These are phyloP conservation scores for Phaedon cochleariae DNA, from an alignment of 2,888 invertebrate species.

Conservation along the genomic window DNA sequence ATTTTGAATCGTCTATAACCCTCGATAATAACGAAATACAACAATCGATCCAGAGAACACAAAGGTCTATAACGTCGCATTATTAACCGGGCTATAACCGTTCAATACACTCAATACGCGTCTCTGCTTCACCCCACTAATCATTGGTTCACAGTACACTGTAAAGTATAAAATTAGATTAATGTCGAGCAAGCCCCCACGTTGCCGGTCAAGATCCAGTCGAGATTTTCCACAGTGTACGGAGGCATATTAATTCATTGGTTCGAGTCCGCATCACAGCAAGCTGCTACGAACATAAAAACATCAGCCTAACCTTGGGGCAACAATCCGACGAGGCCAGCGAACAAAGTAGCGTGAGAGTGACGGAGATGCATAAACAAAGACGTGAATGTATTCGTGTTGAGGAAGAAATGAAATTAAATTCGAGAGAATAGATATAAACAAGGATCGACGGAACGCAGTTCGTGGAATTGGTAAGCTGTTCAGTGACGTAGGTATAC, in stretches of 20 bases:
- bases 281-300: constrained; percentile 52
- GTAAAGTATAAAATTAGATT: constrained; percentile 32
- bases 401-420: not conserved
- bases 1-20: too few species aligned
- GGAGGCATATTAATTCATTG: constrained; percentile 53
- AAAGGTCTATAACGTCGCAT: constrained; percentile 5
- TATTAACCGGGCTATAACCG: constrained; percentile 34
- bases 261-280: constrained; percentile 51
- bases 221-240: constrained; percentile 48
- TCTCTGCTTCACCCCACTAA: constrained; percentile 50
- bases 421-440: not conserved
- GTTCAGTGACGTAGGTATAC: constrained; percentile 30
- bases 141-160: constrained; percentile 51
- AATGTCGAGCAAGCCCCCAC: not conserved
- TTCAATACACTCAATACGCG: constrained; percentile 45
- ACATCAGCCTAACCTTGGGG: constrained; percentile 49
- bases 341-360: not conserved
- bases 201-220: not conserved
- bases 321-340: constrained; percentile 39
- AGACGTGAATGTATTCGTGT: not conserved
- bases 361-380: constrained; percentile 15
- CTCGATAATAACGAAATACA: too few species aligned
- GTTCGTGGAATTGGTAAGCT: constrained; percentile 31
- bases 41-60: too few species aligned
- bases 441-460: constrained; percentile 23